Percentiles rank a stretch among this genome's conserved stretches.
phyloP scores from a whole-genome alignment of 1,140 invertebrate species.

The Anastatus disparis region DNA sequence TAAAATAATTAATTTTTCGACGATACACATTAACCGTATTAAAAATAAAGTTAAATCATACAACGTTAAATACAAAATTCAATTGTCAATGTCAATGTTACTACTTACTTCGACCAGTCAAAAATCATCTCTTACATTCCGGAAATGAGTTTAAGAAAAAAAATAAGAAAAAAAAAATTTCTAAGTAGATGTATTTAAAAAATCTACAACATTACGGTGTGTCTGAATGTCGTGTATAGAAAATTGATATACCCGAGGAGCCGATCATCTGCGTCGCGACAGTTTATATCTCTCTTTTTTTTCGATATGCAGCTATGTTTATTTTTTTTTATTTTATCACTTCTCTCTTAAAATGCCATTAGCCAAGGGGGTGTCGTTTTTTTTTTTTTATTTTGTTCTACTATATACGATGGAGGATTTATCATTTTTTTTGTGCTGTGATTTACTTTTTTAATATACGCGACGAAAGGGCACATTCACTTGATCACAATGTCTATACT shows the following conservation, averaged over 20 bases:
- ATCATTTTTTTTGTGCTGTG: constrained; percentile 51
- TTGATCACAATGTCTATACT: constrained; percentile 50
- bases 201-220: constrained; percentile 19
- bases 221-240: constrained; percentile 25
- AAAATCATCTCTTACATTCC: no score
- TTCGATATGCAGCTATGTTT: constrained; percentile 32
- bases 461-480: constrained; percentile 55
- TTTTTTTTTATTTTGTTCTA: constrained; percentile 10
- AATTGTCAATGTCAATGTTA: background rate
- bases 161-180: background rate
- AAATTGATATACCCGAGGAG: constrained; percentile 23
- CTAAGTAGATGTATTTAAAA: background rate
- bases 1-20: background rate
- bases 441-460: constrained; percentile 44
- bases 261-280: constrained; percentile 29
- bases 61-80: background rate
- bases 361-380: constrained; percentile 17
- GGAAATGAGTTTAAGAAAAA: no score
- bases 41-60: background rate
- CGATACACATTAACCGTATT: background rate
- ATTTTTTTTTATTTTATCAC: constrained; percentile 6
- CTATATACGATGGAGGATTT: constrained; percentile 40
- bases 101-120: no score
- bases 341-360: constrained; percentile 44
- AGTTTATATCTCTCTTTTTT: constrained; percentile 36